A percentile compares a stretch with the other conserved stretches of the same genome.
phyloP scores from a whole-genome alignment of 1,140 invertebrate genomes.

The Gonatopus flavifemur region DNA sequence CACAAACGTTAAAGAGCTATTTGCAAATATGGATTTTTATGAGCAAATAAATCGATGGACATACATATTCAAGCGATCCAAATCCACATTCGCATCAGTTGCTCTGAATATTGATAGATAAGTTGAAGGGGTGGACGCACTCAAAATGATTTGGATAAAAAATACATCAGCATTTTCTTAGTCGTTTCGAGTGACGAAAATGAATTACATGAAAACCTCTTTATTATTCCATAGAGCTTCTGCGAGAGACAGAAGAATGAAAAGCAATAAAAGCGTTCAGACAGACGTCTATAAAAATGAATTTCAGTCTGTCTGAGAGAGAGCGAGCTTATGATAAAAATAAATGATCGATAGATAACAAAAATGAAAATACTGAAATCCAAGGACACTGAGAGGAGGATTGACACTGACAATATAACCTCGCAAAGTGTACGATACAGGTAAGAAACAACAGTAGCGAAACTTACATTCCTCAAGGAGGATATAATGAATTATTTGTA shows the following conservation, averaged over 20 bases:
- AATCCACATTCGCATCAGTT: neutral
- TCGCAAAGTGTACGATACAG: conserved; percentile 49
- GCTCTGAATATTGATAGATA: conserved; percentile 10
- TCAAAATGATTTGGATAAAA: neutral
- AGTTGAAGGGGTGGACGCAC: conserved; percentile 37
- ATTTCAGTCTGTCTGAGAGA: too few relatives aligned
- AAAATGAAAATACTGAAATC: conserved; percentile 20
- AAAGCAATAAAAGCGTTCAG: too few relatives aligned
- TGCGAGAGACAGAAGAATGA: conserved; percentile 16
- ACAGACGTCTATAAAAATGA: too few relatives aligned
- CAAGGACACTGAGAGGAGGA: conserved; percentile 43
- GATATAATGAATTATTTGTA: conserved; percentile 39
- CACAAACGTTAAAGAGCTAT: too few relatives aligned
- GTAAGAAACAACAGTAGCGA: conserved; percentile 38
- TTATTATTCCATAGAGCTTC: conserved; percentile 37
- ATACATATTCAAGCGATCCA: neutral
- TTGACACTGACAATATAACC: conserved; percentile 26
- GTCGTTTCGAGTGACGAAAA: neutral
- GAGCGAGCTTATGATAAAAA: conserved; percentile 16
- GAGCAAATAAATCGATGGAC: too few relatives aligned
- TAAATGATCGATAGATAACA: conserved; percentile 18
- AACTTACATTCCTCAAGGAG: conserved; percentile 7
- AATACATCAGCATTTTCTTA: too few relatives aligned
- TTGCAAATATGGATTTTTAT: too few relatives aligned
- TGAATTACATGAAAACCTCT: conserved; percentile 22